A percentile compares a stretch with the other conserved stretches of the same genome.
Conservation (phyloP, 2,888 invertebrate species). For the Graphium colonna region DNA sequence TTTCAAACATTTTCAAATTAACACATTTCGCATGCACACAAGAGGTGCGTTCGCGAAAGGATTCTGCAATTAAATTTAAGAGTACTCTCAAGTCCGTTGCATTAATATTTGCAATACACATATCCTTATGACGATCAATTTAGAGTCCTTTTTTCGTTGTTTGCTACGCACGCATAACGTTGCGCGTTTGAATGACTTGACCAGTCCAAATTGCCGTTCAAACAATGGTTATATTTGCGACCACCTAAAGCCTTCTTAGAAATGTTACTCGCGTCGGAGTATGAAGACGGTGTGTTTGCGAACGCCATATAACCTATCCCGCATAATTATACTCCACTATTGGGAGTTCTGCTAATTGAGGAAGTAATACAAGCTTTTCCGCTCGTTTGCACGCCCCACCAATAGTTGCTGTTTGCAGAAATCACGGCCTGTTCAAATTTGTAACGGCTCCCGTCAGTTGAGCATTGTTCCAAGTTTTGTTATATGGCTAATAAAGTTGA, state of each 20-base stretch:
- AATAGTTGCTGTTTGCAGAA: slow-evolving; percentile 37
- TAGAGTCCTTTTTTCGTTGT: slow-evolving; percentile 35
- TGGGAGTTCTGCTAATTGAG: slow-evolving; percentile 50
- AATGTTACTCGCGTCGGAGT: slow-evolving; percentile 33
- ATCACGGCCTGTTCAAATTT: slow-evolving; percentile 24
- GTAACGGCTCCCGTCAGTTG: slow-evolving; percentile 20
- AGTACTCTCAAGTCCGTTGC: slow-evolving; percentile 33
- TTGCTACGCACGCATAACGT: slow-evolving; percentile 28
- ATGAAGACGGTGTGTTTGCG: slow-evolving; percentile 43
- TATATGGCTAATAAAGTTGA: slow-evolving; percentile 18
- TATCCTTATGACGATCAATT: slow-evolving; percentile 21
- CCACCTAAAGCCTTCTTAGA: slow-evolving; percentile 70
- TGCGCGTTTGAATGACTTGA: slow-evolving; percentile 41
- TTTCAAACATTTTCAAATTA: slow-evolving; percentile 60
- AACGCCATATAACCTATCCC: slow-evolving; percentile 41
- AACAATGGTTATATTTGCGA: slow-evolving; percentile 71
- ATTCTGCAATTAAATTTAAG: slow-evolving; percentile 67
- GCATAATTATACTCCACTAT: slow-evolving; percentile 34
- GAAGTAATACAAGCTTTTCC: slow-evolving; percentile 39
- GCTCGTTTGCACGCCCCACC: slow-evolving; percentile 31
- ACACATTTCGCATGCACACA: slow-evolving; percentile 64
- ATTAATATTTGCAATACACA: slow-evolving; percentile 15
- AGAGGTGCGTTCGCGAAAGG: slow-evolving; percentile 44
- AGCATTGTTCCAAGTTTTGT: slow-evolving; percentile 6
- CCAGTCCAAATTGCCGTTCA: slow-evolving; percentile 66